Base-by-base conservation (phyloP, 1,140 invertebrate genomes). In the Delia radicum region DNA sequence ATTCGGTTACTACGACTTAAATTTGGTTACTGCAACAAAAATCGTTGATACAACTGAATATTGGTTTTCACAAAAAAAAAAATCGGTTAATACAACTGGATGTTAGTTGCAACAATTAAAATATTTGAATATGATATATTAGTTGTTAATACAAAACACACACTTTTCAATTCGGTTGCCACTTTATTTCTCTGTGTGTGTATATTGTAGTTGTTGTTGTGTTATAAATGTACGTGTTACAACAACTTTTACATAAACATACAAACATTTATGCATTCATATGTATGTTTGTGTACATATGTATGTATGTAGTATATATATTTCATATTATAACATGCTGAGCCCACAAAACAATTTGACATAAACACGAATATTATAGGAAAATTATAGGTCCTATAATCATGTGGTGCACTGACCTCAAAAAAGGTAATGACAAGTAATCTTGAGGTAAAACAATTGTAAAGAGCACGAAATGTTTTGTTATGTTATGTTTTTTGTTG, bases 301-400 rank as follows among this genome's bases (percentile, higher is more conserved):
- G n/a, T n/a, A n/a, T n/a, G n/a, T n/a, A n/a, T n/a, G n/a, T n/a
- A n/a, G n/a, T 61, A 8, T 29, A 18, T 55, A 21, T 55, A 55
- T 55, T 21, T 55, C 18, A 21, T 21, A 67, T 26, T 33, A 24
- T 69, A 69, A 69, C 65, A 69, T 69, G 65, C 65, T 69, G 65
- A 69, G 65, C 65, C 65, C 65, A 69, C 65, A 69, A 69, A 69
- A 69, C 65, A 69, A 69, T 69, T 69, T 69, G 65, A 69, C 65
- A 69, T 69, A 69, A 69, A 69, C 65, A 69, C 65, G 65, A 69
- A 69, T 69, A 69, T 69, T 69, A 69, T 69, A 69, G 65, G 65
- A 33, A 69, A 69, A 69, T 69, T 69, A 69, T 69, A 69, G 65
- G 29, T 69, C 31, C 65, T 33, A 69, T 69, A 69, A 69, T 69